These are phyloP conservation scores for Heliconius hewitsoni DNA, from an alignment of 1,140 invertebrate genomes.

Conservation along the genomic window DNA sequence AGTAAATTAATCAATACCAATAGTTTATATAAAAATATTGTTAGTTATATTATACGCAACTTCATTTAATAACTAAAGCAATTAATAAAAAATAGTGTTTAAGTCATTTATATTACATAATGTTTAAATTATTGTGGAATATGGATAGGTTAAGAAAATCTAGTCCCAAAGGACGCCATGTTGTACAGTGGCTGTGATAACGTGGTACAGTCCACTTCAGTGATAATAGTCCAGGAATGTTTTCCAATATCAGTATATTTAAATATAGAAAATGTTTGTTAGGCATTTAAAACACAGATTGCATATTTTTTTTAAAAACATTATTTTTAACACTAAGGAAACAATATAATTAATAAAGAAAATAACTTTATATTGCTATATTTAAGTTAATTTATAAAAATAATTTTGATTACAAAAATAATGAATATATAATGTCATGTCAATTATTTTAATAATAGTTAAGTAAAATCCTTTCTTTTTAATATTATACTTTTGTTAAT, in stretches of 20 bases:
- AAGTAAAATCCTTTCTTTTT: background rate
- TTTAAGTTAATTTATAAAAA: too few species aligned
- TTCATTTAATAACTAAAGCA: too few species aligned
- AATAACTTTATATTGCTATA: too few species aligned
- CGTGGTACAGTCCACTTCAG: conserved; percentile 33
- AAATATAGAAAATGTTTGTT: conserved; percentile 42
- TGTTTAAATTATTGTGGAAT: background rate
- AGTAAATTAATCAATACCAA: background rate
- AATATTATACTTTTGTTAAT: background rate
- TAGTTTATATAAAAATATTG: too few species aligned
- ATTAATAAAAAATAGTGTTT: background rate
- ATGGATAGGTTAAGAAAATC: conserved; percentile 12
- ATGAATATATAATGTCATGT: background rate
- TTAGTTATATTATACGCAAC: too few species aligned
- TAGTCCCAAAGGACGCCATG: conserved; percentile 40
- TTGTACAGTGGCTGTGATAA: conserved; percentile 65
- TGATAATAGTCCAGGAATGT: conserved; percentile 31
- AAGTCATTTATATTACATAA: background rate
- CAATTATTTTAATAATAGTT: background rate
- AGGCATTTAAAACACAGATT: background rate
- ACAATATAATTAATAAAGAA: too few species aligned
- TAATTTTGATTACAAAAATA: too few species aligned
- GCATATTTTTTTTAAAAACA: background rate
- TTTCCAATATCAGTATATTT: conserved; percentile 61
- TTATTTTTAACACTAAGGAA: background rate